Evolutionary conservation across 2,888 invertebrate genomes (phyloP), one percentile per base, ranked within the genome.

Genomic region (Fragum sueziense): DNA sequence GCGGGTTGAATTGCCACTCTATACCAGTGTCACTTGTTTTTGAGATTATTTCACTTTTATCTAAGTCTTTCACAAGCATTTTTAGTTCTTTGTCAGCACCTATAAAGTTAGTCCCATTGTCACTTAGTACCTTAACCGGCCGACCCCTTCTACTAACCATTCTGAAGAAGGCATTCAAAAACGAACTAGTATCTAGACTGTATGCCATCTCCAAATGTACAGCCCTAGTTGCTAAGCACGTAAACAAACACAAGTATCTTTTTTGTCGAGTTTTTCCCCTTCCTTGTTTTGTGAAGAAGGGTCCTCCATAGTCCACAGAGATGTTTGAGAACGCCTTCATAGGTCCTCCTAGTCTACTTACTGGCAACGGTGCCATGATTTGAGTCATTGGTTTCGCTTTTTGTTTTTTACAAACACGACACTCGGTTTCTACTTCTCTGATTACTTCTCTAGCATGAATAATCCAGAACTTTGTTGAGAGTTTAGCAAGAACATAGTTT

Each of bases 1-100:
- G 84, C 4, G 81, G 86, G 71, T 81, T 83, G 37, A 87, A 85
- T 17, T 79, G 72, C 85, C 82, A 85, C 14, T 68, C 65, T 34
- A 85, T 47, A 29, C 80, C 80, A 34, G 75, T 67, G 27, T 80
- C 70, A 11, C 79, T 72, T 31, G 27, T 57, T 3, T 71, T 79
- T 61, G 79, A 68, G 27, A 73, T 73, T 14, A 80, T 51, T 61
- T 67, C 70, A n/a, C 76, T 69, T 31, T 37, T 80, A 34, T 76
- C 73, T 52, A 74, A 27, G 6, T n/a, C 3, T 1, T 47, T 22
- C 7, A 34, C 11, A 29, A 76, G 33, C 2, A 65, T 37, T 52
- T 41, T 65, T 14, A 71, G 34, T 57, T 76, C 71, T 1, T 25
- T 9, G n/a, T 37, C 67, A 27, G 76, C 81, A 11, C 79, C 69